These are phyloP conservation scores for Chaetura pelagica DNA, from an alignment of 2,113 vertebrate species.

Conservation along the genomic window DNA sequence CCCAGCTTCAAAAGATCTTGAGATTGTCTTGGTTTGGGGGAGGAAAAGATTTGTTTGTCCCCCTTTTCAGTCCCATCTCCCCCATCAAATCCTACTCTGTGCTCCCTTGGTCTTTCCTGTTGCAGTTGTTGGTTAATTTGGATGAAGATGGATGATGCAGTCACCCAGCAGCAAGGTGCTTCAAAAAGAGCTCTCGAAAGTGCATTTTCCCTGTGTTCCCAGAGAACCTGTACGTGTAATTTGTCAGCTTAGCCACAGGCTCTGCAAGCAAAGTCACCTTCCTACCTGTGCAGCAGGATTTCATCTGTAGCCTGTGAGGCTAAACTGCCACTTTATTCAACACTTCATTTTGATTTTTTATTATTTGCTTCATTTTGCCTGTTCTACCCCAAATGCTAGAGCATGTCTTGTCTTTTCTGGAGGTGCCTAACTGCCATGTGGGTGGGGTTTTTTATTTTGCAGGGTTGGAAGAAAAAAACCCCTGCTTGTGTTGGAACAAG, in stretches of 20 bases:
- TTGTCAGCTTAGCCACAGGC: conserved; percentile 49
- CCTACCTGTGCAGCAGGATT: background rate
- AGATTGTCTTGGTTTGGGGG: background rate
- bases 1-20: background rate
- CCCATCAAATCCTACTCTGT: fast-evolving
- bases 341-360: background rate
- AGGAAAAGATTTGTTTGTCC: background rate
- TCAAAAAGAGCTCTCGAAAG: conserved; percentile 22
- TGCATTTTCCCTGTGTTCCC: background rate
- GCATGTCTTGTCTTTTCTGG: background rate
- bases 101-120: background rate
- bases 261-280: conserved; percentile 51
- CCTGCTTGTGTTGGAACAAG: background rate
- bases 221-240: conserved; percentile 2
- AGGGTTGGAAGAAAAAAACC: background rate
- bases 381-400: background rate
- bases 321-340: conserved; percentile 22
- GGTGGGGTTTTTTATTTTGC: background rate
- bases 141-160: background rate
- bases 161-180: conserved; percentile 53
- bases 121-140: background rate
- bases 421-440: background rate
- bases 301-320: conserved; percentile 6
- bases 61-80: background rate
- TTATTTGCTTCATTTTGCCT: background rate